A percentile compares a stretch with the other conserved stretches of the same genome.
Evolutionary conservation across 2,888 invertebrate species (phyloP).

Genomic region (Bugulina stolonifera): DNA sequence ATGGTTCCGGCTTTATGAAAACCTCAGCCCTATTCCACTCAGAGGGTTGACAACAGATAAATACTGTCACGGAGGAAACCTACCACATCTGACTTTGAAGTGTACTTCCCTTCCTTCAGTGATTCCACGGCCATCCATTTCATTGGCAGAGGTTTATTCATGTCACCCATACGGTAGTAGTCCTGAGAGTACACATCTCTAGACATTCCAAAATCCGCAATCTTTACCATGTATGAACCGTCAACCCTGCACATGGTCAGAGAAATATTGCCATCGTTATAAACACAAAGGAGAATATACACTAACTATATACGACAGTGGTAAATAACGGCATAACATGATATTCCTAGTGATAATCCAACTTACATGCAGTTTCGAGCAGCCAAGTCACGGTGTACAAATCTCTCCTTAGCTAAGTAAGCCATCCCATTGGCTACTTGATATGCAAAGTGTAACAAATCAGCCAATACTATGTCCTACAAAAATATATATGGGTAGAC

Average conservation of each 20-base stretch:
- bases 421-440: slow-evolving; percentile 57
- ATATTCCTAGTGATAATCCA: no score
- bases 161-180: not conserved
- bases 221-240: slow-evolving; percentile 6
- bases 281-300: not conserved
- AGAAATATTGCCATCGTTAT: no score
- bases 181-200: slow-evolving; percentile 3
- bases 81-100: slow-evolving; percentile 16
- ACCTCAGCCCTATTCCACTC: no score
- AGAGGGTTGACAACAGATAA: no score
- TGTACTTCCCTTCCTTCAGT: slow-evolving; percentile 8
- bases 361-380: slow-evolving; percentile 59
- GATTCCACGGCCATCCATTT: slow-evolving; percentile 23
- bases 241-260: slow-evolving; percentile 23
- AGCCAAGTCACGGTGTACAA: slow-evolving; percentile 58
- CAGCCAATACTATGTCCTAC: slow-evolving; percentile 55
- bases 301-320: no score
- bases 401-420: slow-evolving; percentile 56
- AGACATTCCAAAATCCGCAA: slow-evolving; percentile 17
- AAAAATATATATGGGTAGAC: not conserved
- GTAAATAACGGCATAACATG: no score
- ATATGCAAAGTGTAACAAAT: slow-evolving; percentile 54
- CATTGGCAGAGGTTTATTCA: slow-evolving; percentile 18
- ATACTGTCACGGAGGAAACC: no score
- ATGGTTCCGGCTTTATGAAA: no score